A percentile compares a stretch with the other conserved stretches of the same genome.
Conservation (phyloP, 2,888 invertebrate species). For the Loripinus fragilis region DNA sequence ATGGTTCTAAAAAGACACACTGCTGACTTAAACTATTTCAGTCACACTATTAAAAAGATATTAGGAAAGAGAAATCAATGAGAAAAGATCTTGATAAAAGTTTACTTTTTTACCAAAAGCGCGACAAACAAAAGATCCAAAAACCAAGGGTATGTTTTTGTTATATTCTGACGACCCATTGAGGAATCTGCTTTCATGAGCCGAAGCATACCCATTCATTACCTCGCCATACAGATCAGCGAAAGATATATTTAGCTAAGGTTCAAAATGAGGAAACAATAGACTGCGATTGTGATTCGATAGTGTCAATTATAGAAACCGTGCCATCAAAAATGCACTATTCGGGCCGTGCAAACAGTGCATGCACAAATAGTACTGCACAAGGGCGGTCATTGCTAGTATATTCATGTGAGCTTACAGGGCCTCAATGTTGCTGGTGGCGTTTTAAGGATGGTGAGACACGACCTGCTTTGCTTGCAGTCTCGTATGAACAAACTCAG, state of each 20-base stretch:
- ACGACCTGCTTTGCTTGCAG: too few species aligned
- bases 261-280: conserved; percentile 52
- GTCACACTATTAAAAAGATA: conserved; percentile 14
- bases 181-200: conserved; percentile 13
- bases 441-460: too few species aligned
- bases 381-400: too few species aligned
- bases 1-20: neutral
- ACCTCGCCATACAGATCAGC: conserved; percentile 25
- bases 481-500: too few species aligned
- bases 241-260: conserved; percentile 52
- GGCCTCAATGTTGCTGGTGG: too few species aligned
- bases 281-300: conserved; percentile 47
- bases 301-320: conserved; percentile 63
- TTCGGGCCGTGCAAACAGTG: too few species aligned
- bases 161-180: conserved; percentile 3
- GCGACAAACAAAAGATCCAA: conserved; percentile 19
- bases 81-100: conserved; percentile 8
- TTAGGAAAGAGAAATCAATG: neutral
- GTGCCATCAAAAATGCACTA: too few species aligned
- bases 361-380: too few species aligned
- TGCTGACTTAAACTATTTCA: neutral
- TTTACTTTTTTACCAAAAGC: conserved; percentile 13
- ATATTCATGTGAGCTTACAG: too few species aligned
- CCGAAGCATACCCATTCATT: conserved; percentile 30
- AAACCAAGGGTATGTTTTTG: conserved; percentile 24